Evolutionary conservation across 2,888 invertebrate genomes (phyloP), one percentile per base, ranked within the genome.

Genomic region (Ctenicera cuprea): DNA sequence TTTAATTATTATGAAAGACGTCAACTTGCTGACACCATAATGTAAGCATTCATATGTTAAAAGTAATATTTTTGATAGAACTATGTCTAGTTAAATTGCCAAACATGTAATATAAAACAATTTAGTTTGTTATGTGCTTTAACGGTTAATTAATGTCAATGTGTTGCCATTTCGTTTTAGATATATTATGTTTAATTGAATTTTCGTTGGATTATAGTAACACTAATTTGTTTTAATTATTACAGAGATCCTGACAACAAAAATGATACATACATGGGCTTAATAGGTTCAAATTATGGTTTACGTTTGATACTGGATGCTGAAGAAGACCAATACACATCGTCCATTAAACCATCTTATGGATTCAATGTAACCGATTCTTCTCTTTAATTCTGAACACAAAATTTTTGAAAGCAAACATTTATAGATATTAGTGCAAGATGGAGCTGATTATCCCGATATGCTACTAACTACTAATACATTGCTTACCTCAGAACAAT

Each of bases 1-100:
- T 91, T 91, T 78, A 91, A 90, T 82, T 59, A 59, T 33, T 33
- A 59, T n/a, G 59, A 38, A 30, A 37, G 30, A 30, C 9, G 5
- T 0, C 2, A 18, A 0, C 5, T n/a, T 33, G 33, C 33, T 5
- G 33, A 33, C 9, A 33, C 4, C 7, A 33, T 33, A 33, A 33
- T 33, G 33, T 33, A 33, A 33, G 33, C n/a, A n/a, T n/a, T 26
- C 26, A 26, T 3, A 14, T 14, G 1, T 43, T n/a, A 5, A n/a
- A 4, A 43, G 26, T 26, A n/a, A n/a, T n/a, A n/a, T 26, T 26
- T 26, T 26, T 3, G 5, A 26, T 3, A 3, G 5, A 26, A 26
- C 26, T 26, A 3, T 5, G 26, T 26, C 26, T 3, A 26, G 26
- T 26, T 5, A 5, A n/a, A n/a, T n/a, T n/a, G n/a, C n/a, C n/a